Percentiles rank a stretch among this genome's conserved stretches.
phyloP scores from a whole-genome alignment of 1,140 invertebrate genomes.

The Portunus trituberculatus region DNA sequence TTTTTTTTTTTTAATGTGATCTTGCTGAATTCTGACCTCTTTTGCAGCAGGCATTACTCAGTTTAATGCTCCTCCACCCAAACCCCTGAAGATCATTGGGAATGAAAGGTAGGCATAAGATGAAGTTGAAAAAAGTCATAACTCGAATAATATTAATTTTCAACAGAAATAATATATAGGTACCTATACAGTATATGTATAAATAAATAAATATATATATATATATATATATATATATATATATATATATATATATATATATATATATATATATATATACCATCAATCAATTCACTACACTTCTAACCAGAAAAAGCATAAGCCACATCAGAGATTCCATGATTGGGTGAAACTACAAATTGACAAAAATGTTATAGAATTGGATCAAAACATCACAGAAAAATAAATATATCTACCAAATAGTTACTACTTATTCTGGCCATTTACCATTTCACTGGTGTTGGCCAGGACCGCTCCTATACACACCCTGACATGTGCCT shows the following conservation, averaged over 20 bases:
- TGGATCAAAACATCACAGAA: background rate
- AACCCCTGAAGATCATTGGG: background rate
- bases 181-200: background rate
- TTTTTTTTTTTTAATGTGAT: background rate
- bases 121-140: background rate
- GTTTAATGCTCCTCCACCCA: too few species aligned
- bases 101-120: too few species aligned
- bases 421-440: background rate
- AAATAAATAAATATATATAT: slow-evolving; percentile 6
- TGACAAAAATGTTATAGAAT: background rate
- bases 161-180: too few species aligned
- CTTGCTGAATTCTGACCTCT: background rate
- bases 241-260: slow-evolving; percentile 26
- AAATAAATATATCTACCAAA: background rate
- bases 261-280: slow-evolving; percentile 19
- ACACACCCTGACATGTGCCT: too few species aligned
- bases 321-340: too few species aligned
- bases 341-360: too few species aligned
- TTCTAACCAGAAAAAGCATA: background rate
- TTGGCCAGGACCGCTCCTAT: background rate
- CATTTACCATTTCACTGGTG: background rate
- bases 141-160: background rate
- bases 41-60: background rate
- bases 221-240: slow-evolving; percentile 26
- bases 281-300: background rate